Base-by-base conservation (phyloP, 2,888 invertebrate genomes). In the Tinea trinotella region DNA sequence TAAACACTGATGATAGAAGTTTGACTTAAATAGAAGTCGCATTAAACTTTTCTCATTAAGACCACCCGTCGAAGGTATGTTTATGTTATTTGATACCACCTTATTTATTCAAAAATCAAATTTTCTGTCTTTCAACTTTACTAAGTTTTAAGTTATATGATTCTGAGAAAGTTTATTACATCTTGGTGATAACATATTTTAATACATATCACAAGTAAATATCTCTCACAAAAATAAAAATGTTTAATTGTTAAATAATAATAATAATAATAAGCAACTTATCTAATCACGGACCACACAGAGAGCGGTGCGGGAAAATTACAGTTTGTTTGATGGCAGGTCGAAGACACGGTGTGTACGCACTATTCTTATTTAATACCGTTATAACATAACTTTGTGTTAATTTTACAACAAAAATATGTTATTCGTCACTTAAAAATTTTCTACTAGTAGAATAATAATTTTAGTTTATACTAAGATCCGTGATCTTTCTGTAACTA, bases 31-130 rank as follows among this genome's bases (percentile, higher is more conserved):
- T 77, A 76, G 74, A 76, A 82, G 80, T 78, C 74, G 76, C 71
- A 80, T 79, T 72, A 72, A 85, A 84, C 76, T 85, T 85, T 84
- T 84, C 82, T 83, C 84, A 84, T 85, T 83, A 85, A 84, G 75
- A 73, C 68, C 75, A 76, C 70, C 74, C 76, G 72, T 81, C 77
- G 80, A 81, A 82, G 81, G 81, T 82, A 74, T 80, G 75, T 79
- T 82, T 82, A 80, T 75, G 71, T 79, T 80, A 81, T 82, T 82
- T 82, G 24, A 50, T 50, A 50, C n/a, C n/a, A n/a, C 24, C 13
- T 40, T 17, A 19, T 48, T 20, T 44, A 55, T 52, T 52, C 49
- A 52, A 40, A 55, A 55, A 55, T 55, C 44, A 24, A 40, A 55
- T 52, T 55, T 55, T 36, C 55, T 55, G 3, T 46, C 10, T 19